Conservation (phyloP, 2,797 vertebrate genomes). For the Phoxinus dragarum region DNA sequence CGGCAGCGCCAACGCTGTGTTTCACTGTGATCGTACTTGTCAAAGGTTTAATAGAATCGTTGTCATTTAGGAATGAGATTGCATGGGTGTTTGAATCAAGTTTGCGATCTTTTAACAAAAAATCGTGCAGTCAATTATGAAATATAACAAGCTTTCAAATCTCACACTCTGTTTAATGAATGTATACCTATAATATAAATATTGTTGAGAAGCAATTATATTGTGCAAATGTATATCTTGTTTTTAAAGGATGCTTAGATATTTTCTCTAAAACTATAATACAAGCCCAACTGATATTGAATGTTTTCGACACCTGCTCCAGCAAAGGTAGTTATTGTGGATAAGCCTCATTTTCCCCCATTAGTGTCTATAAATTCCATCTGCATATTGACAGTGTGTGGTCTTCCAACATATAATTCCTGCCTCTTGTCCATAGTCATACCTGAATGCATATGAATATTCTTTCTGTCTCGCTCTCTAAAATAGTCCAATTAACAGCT, state of each 20-base stretch:
- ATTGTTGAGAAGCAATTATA: too few relatives aligned
- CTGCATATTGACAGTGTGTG: conserved; percentile 34
- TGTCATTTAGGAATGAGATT: too few relatives aligned
- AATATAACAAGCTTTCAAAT: neutral
- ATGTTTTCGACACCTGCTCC: neutral
- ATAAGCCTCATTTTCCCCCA: conserved; percentile 7
- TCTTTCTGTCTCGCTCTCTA: conserved; percentile 75
- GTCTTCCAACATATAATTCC: conserved; percentile 76
- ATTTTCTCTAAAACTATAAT: neutral
- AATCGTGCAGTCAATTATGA: neutral
- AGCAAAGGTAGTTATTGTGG: neutral
- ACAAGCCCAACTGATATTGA: neutral
- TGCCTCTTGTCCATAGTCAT: conserved; percentile 77
- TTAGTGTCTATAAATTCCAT: conserved; percentile 27
- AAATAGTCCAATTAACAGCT: conserved; percentile 77
- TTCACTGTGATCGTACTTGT: too few relatives aligned
- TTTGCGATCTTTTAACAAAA: too few relatives aligned
- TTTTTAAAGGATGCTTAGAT: too few relatives aligned
- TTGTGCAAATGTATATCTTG: too few relatives aligned
- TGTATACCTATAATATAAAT: neutral
- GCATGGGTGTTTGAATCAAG: too few relatives aligned
- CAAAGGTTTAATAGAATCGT: too few relatives aligned
- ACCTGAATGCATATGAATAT: conserved; percentile 81
- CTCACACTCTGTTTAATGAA: neutral
- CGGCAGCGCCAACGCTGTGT: too few relatives aligned